Base-by-base conservation (phyloP, 2,888 invertebrate genomes). In the Phaonia tiefii region DNA sequence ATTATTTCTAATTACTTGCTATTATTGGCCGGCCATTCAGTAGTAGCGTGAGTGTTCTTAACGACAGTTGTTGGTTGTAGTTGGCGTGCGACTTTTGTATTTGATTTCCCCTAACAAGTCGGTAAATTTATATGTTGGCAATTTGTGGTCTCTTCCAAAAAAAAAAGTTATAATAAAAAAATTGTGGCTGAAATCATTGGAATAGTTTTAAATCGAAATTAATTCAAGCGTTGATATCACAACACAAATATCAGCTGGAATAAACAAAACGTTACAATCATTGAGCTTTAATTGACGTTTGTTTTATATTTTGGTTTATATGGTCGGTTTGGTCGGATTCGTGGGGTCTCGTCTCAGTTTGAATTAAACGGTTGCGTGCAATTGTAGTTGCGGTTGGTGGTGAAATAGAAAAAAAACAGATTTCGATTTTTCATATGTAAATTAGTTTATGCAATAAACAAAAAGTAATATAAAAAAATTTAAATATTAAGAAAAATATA, bases 1-100 rank as follows among this genome's bases (percentile, higher is more conserved):
- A 56, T 76, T 74, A 70, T 81, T 81, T 42, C 78, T 78, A 81
- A 81, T 81, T 81, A 72, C 75, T 81, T 78, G 70, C 56, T 75
- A 78, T 63, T 39, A 63, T 75, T 75, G 78, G 66, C 63, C 31
- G 31, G 66, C 63, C 31, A 8, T 31, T 20, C 54, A 31, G 46
- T 15, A 51, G 63, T 81, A 78, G 49, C 54, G 70, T 74, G 42
- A 63, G 63, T 17, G 63, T 67, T 51, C 78, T 75, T 72, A 78
- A 78, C 81, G 22, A 72, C 80, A 63, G 70, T 49, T 49, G 49
- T 60, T 31, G 54, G 26, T n/a, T 70, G 63, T n/a, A 15, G 1
- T 42, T 63, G 42, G 20, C 22, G 11, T 4, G 63, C 22, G n/a
- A n/a, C n/a, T n/a, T n/a, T n/a, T n/a, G 15, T 15, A 15, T 22